Percentiles rank a stretch among this genome's conserved stretches.
Conservation (phyloP, 2,113 vertebrate species). For the cattle (Bos taurus) region DNA sequence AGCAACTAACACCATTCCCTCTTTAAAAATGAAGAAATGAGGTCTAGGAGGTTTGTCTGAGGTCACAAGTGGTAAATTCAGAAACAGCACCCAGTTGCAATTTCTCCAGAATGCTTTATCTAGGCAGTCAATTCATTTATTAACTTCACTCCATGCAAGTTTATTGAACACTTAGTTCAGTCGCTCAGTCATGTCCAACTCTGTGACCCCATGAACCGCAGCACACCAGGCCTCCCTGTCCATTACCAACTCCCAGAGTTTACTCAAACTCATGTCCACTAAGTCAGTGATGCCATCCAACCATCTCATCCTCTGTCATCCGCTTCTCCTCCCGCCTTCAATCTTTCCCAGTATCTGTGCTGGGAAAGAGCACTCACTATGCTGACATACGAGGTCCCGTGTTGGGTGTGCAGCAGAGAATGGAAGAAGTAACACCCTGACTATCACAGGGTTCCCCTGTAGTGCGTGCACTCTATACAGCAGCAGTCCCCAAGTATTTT, state of each 20-base stretch:
- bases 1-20: background rate
- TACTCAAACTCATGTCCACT: background rate
- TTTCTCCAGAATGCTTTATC: background rate
- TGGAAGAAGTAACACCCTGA: background rate
- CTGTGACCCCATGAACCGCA: accelerated
- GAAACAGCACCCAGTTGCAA: background rate
- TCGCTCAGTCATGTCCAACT: accelerated
- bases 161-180: background rate
- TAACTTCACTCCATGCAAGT: background rate
- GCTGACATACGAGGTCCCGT: accelerated
- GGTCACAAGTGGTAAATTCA: background rate
- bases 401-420: too few species aligned
- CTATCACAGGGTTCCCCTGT: accelerated
- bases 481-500: background rate
- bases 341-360: background rate
- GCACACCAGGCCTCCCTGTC: background rate
- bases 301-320: background rate
- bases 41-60: background rate
- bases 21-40: background rate
- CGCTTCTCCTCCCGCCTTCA: background rate
- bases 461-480: accelerated
- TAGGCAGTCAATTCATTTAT: background rate
- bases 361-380: background rate
- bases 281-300: background rate
- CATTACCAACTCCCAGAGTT: background rate